Conservation (phyloP, 1,140 invertebrate genomes). For the Drosophila ogumai region DNA sequence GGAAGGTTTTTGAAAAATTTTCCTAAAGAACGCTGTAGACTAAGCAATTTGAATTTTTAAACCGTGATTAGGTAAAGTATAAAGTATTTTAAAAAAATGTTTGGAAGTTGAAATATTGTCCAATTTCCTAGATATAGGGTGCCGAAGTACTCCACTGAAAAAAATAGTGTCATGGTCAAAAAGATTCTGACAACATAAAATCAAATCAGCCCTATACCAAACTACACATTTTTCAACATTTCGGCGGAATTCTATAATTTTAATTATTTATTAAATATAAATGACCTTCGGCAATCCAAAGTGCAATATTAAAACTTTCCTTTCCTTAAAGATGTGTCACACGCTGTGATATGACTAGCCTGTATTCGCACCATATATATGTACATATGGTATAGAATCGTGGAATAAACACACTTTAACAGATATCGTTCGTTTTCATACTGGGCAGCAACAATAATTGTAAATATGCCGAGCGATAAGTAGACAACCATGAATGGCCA, state of each 20-base stretch:
- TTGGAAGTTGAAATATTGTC: too few species aligned
- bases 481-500: slow-evolving; percentile 10
- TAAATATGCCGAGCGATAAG: slow-evolving; percentile 12
- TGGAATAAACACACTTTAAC: background rate
- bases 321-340: slow-evolving; percentile 6
- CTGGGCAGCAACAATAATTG: slow-evolving; percentile 13
- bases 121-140: too few species aligned
- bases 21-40: too few species aligned
- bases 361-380: slow-evolving; percentile 1
- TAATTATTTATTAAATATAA: too few species aligned
- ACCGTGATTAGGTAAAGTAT: too few species aligned
- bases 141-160: too few species aligned
- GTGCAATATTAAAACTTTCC: background rate
- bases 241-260: background rate
- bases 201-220: background rate
- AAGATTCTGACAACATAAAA: background rate
- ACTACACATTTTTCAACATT: background rate
- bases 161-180: too few species aligned
- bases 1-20: too few species aligned
- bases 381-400: background rate
- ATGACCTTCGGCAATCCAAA: background rate
- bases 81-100: too few species aligned
- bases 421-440: slow-evolving; percentile 32
- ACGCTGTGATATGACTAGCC: background rate
- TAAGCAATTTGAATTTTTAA: too few species aligned